phyloP scores from a whole-genome alignment of 2,797 vertebrate genomes.

The Melanotaenia parkinsoni region DNA sequence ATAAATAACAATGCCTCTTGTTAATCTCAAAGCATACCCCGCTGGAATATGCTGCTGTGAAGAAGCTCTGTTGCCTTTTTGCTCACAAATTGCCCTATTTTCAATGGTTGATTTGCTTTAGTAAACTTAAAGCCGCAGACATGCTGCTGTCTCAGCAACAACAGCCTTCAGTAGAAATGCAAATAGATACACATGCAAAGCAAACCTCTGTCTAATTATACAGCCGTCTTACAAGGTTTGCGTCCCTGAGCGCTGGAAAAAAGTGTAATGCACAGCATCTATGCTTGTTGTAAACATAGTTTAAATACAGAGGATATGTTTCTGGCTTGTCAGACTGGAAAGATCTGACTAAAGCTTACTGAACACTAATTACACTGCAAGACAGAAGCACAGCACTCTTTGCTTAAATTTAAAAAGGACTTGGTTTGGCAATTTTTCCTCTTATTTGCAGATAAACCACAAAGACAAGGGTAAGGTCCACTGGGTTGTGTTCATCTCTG shows the following conservation, averaged over 20 bases:
- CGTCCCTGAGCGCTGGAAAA: constrained; percentile 76
- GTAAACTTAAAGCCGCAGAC: constrained; percentile 74
- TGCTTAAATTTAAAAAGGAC: constrained; percentile 57
- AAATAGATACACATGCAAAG: constrained; percentile 84
- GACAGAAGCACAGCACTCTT: constrained; percentile 51
- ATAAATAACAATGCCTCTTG: constrained; percentile 75
- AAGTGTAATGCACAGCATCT: constrained; percentile 67
- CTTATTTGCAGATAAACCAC: constrained; percentile 51
- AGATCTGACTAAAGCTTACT: constrained; percentile 60
- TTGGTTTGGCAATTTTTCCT: constrained; percentile 56
- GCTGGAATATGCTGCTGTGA: constrained; percentile 69
- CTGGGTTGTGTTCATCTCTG: constrained; percentile 34
- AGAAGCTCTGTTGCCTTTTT: constrained; percentile 79
- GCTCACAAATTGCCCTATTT: constrained; percentile 88
- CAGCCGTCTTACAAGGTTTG: constrained; percentile 71
- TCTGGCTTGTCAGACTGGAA: constrained; percentile 47
- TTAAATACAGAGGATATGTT: constrained; percentile 49
- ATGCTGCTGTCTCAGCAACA: constrained; percentile 82
- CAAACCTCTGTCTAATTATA: constrained; percentile 83
- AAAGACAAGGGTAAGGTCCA: constrained; percentile 34
- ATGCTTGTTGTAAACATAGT: constrained; percentile 53
- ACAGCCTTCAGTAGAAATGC: constrained; percentile 79
- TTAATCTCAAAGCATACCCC: constrained; percentile 70
- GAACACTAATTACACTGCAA: constrained; percentile 71
- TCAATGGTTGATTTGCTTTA: constrained; percentile 75